Base-by-base conservation (phyloP, 2,113 vertebrate genomes). In the Ardeotis arabs region DNA sequence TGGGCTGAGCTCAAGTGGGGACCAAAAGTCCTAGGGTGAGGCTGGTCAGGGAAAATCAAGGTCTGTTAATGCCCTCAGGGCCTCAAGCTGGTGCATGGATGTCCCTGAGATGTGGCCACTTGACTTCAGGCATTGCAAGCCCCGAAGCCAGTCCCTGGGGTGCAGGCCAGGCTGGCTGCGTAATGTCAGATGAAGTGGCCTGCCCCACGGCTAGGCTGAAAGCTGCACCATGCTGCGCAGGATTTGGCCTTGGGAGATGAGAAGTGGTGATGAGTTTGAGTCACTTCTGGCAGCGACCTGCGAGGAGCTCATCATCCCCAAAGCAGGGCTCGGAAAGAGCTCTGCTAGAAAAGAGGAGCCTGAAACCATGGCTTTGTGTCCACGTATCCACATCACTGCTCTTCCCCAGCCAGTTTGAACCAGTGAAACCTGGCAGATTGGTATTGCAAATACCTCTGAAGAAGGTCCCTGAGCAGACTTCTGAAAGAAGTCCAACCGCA, bases 381-480 rank as follows among this genome's bases (percentile, higher is more conserved):
- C 4, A 0, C 8, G 0, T 6, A 28, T n/a, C 53, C 79, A n/a
- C 81, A n/a, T 47, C 66, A 27, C n/a, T 0, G 0, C 31, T 29
- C 28, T 64, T 56, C 45, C 35, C 39, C 2, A 1, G 68, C 56
- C 86, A 79, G 73, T 20, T 25, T 56, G 53, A 69, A 58, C 69
- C 53, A 41, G 62, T 2, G 12, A 28, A 73, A 10, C n/a, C 67
- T 70, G 72, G 69, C 72, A 90, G 31, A 56, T 31, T 35, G 66
- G 89, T 77, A 53, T 19, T 29, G 29, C 72, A 58, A 75, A 83
- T 28, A 39, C 14, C 62, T 82, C 76, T 25, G 8, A 6, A 28
- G 89, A 85, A 67, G 28, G 21, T 55, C 55, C 47, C 87, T 6
- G 10, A 89, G 86, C 69, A 82, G 73, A 41, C 37, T 29, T n/a